These are phyloP conservation scores for Ormyrus nitidulus DNA, from an alignment of 2,888 invertebrate species.

Conservation along the genomic window DNA sequence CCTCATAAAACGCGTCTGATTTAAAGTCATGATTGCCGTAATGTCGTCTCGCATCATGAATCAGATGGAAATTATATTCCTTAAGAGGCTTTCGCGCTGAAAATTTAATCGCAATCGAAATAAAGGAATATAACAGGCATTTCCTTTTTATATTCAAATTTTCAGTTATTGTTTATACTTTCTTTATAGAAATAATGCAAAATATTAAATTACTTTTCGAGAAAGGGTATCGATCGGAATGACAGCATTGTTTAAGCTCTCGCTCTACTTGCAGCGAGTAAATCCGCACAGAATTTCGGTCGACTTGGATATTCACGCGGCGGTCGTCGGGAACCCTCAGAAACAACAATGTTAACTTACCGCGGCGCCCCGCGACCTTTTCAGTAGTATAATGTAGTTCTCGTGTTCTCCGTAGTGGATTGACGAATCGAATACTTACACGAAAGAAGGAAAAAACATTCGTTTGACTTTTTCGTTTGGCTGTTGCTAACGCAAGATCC, in stretches of 20 bases:
- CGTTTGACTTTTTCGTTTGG: too few relatives aligned
- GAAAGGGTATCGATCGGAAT: too few relatives aligned
- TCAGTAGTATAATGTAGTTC: constrained; percentile 72
- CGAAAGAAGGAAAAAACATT: constrained; percentile 6
- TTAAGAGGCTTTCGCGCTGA: constrained; percentile 53
- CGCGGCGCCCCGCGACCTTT: constrained; percentile 66
- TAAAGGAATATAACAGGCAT: constrained; percentile 22
- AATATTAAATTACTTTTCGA: too few relatives aligned
- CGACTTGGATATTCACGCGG: constrained; percentile 70
- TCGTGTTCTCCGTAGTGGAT: constrained; percentile 63
- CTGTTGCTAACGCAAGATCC: too few relatives aligned
- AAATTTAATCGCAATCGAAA: constrained; percentile 55
- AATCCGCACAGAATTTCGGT: constrained; percentile 50
- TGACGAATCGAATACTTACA: constrained; percentile 31
- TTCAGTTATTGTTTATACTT: background rate
- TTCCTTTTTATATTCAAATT: constrained; percentile 32
- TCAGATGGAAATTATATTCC: constrained; percentile 47
- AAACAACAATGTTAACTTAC: constrained; percentile 74
- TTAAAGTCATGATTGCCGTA: constrained; percentile 58
- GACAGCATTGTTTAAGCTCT: too few relatives aligned
- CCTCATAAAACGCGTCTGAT: constrained; percentile 67
- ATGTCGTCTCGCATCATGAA: constrained; percentile 58
- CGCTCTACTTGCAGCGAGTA: constrained; percentile 56
- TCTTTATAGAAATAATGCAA: too few relatives aligned
- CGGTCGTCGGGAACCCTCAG: constrained; percentile 67